Percentiles rank a stretch among this genome's conserved stretches.
Evolutionary conservation across 2,888 invertebrate species (phyloP).

Genomic region (Erpobdella octoculata): DNA sequence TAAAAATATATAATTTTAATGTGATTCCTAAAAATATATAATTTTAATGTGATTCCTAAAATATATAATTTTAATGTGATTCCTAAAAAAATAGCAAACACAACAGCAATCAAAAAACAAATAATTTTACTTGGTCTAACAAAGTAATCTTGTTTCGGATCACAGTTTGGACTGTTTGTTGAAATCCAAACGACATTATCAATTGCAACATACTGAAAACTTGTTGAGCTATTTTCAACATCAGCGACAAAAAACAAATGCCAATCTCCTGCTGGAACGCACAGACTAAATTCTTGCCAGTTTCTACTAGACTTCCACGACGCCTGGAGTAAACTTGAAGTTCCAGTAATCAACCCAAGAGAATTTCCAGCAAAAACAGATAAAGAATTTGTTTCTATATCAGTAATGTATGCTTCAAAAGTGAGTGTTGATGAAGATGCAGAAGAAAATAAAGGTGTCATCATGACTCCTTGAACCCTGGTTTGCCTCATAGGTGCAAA

Average conservation of each 20-base stretch:
- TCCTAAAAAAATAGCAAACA: no score
- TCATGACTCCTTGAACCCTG: background rate
- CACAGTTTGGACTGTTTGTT: background rate
- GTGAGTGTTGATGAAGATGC: background rate
- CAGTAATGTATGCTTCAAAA: background rate
- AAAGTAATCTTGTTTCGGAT: background rate
- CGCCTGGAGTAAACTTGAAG: background rate
- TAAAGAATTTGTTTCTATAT: background rate
- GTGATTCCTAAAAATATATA: no score
- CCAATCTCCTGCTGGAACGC: conserved; percentile 13
- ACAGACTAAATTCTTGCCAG: conserved; percentile 13
- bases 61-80: no score
- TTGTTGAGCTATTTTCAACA: background rate
- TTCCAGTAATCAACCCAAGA: background rate
- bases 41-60: no score
- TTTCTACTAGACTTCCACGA: background rate
- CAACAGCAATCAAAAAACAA: no score
- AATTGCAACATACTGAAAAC: conserved; percentile 7
- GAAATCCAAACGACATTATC: conserved; percentile 10
- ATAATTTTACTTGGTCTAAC: background rate
- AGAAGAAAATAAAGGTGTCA: conserved; percentile 3
- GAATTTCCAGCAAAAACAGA: conserved; percentile 6
- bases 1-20: no score
- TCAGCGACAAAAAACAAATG: conserved; percentile 9
- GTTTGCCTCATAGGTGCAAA: background rate